Evolutionary conservation across 2,888 invertebrate genomes (phyloP), one percentile per base, ranked within the genome.

Genomic region (Lepidocyrtinus sp.): DNA sequence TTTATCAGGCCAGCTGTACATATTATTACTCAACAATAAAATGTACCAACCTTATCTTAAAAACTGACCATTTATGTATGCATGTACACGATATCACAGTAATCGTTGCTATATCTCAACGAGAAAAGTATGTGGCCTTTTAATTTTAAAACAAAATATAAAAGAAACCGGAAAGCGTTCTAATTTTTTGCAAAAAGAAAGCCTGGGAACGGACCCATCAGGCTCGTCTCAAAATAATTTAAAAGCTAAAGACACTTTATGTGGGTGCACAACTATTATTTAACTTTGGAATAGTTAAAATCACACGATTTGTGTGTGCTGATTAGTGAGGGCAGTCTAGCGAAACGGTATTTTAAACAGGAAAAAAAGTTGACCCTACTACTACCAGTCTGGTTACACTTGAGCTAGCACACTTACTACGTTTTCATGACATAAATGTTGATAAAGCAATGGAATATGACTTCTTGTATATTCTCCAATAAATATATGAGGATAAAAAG

Each of bases 321-420:
- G 80, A 81, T 81, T 81, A 81, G 75, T 65, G 75, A 81, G 74
- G 78, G 69, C 74, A 74, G 77, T 78, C 71, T 82, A 82, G 79
- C 82, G 82, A 72, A 45, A 82, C 71, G 82, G 82, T 72, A 82
- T 82, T 82, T 82, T 82, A 79, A 75, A 81, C 27, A 62, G 64
- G 22, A 63, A 75, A 73, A 71, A 65, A 77, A 79, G 75, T 75
- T 81, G 83, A 81, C 83, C 83, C 80, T 72, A 64, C 73, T n/a
- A n/a, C n/a, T 62, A 63, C 75, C 59, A 64, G 78, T 82, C 75
- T 78, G 75, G 79, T 77, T 75, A 82, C 82, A 79, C 82, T 75
- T 75, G 67, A 82, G 75, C 75, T 82, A 71, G 74, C 77, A 77
- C 82, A 73, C 77, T 82, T 82, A 82, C 81, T 81, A 81, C 75